Conservation (phyloP, 2,113 vertebrate genomes). For the Ifrita kowaldi region DNA sequence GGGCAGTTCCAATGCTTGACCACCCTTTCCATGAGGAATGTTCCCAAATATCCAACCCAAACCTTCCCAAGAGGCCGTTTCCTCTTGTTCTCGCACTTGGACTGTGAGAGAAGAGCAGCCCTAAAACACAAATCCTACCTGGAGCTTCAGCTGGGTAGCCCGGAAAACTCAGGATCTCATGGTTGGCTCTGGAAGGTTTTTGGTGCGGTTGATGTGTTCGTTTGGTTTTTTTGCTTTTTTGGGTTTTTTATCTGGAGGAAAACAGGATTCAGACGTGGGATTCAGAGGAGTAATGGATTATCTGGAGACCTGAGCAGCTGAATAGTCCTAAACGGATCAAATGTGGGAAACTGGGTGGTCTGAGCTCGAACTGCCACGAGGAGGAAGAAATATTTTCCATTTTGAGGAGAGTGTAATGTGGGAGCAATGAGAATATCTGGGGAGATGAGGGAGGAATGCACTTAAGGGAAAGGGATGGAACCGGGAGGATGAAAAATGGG, state of each 20-base stretch:
- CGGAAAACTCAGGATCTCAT: rapidly evolving
- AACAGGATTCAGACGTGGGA: background rate
- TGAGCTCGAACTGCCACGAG: background rate
- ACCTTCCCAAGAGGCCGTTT: background rate
- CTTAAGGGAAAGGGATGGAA: background rate
- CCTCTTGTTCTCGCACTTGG: background rate
- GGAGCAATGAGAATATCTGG: background rate
- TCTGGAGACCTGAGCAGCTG: background rate
- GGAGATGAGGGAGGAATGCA: background rate
- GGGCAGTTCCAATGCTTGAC: rapidly evolving
- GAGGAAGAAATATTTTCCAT: background rate
- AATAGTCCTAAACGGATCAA: background rate
- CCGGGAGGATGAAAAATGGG: background rate
- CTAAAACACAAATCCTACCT: background rate
- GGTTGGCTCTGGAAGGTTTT: background rate
- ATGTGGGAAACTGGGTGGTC: background rate
- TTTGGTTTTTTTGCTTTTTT: background rate
- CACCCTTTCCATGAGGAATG: background rate
- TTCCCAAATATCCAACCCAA: background rate
- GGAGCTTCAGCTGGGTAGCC: background rate
- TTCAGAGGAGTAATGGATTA: background rate
- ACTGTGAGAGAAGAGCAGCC: background rate
- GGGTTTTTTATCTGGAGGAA: background rate
- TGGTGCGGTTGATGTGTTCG: background rate
- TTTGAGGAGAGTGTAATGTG: rapidly evolving